These are phyloP conservation scores for Drosophila novamexicana DNA, from an alignment of 1,140 invertebrate species.

Conservation along the genomic window DNA sequence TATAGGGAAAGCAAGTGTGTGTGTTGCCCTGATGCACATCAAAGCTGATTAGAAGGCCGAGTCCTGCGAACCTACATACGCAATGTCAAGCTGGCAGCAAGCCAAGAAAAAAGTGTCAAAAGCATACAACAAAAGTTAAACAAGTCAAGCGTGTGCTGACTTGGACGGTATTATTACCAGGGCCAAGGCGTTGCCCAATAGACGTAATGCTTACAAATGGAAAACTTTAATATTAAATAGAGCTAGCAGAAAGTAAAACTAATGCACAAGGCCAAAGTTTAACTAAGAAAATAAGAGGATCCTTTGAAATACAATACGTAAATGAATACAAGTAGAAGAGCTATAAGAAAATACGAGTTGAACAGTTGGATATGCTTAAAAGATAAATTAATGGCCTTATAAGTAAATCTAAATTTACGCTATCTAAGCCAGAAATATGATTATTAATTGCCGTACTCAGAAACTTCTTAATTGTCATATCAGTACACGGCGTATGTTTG, in stretches of 20 bases:
- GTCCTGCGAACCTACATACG: conserved; percentile 27
- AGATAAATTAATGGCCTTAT: background rate
- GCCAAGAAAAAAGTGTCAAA: conserved; percentile 63
- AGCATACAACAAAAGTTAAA: conserved; percentile 68
- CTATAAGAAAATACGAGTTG: too few relatives aligned
- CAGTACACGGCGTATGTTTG: background rate
- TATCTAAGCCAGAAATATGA: background rate
- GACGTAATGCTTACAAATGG: conserved; percentile 29
- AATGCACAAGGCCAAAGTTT: background rate
- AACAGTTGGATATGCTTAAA: background rate
- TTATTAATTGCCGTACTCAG: background rate
- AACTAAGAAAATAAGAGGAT: background rate
- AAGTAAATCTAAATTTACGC: background rate
- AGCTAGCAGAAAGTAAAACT: background rate
- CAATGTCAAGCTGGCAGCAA: conserved; percentile 37
- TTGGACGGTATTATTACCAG: conserved; percentile 49
- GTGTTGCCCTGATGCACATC: conserved; percentile 54
- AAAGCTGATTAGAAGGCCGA: conserved; percentile 71
- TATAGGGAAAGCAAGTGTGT: conserved; percentile 1
- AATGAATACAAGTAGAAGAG: too few relatives aligned
- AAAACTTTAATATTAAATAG: conserved; percentile 66
- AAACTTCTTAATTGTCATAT: conserved; percentile 2
- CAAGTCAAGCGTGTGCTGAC: conserved; percentile 78
- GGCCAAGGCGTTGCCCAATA: conserved; percentile 40
- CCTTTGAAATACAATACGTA: conserved; percentile 3